Percentiles rank a stretch among this genome's conserved stretches.
phyloP scores from a whole-genome alignment of 1,140 invertebrate species.

The Tribolium madens region DNA sequence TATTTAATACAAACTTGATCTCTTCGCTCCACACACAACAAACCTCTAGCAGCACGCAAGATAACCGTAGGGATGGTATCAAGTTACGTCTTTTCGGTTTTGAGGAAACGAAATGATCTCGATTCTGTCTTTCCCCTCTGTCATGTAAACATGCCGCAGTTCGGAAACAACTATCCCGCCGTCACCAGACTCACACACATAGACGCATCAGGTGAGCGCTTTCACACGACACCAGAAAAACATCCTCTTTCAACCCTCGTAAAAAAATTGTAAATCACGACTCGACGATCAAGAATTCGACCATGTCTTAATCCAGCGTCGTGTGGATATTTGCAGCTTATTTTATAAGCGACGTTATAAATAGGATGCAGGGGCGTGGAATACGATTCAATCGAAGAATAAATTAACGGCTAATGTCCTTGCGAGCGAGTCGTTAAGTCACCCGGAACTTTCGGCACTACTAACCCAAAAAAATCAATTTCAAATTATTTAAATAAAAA shows the following conservation, averaged over 20 bases:
- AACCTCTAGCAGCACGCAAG: background rate
- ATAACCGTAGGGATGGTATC: constrained; percentile 27
- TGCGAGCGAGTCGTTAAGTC: constrained; percentile 19
- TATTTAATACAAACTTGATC: constrained; percentile 32
- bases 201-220: constrained; percentile 3
- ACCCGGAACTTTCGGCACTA: background rate
- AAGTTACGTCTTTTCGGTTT: constrained; percentile 25
- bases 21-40: background rate
- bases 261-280: constrained; percentile 12
- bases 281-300: background rate
- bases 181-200: background rate
- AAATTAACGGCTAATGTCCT: constrained; percentile 48
- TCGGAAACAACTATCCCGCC: background rate
- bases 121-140: constrained; percentile 14
- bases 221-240: constrained; percentile 12
- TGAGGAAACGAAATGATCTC: constrained; percentile 19
- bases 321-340: constrained; percentile 46
- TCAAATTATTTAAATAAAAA: too few relatives aligned
- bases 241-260: background rate
- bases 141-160: constrained; percentile 21
- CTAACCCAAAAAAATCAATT: background rate
- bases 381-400: constrained; percentile 43
- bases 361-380: constrained; percentile 47
- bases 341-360: constrained; percentile 52
- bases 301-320: constrained; percentile 22